Evolutionary conservation across 2,888 invertebrate species (phyloP), one percentile per base, ranked within the genome.

Genomic region (Papilio demoleus): DNA sequence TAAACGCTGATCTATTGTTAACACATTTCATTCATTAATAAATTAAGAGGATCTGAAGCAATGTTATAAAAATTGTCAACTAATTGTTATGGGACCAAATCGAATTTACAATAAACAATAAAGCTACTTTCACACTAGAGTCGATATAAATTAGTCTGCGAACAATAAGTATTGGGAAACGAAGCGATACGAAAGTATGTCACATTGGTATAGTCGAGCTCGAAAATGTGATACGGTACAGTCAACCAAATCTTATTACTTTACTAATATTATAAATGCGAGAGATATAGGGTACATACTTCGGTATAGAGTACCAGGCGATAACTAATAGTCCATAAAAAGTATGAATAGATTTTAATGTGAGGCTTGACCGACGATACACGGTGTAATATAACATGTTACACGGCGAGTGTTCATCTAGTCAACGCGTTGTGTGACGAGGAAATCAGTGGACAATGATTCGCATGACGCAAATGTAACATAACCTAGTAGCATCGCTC

Each of bases 101-200:
- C 64, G 50, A 47, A 65, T 69, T 42, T 56, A 69, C 36, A 61
- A 40, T 31, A 70, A 66, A 70, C 42, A 60, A n/a, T 65, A 53
- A 59, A 40, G 60, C 60, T 65, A 67, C 71, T 71, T 71, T 71
- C 72, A 71, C 70, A 67, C 47, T 24, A 68, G 47, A 70, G 58
- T 24, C 61, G 47, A 45, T 65, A 50, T 62, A 65, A 56, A 73
- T 71, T 68, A 71, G 70, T 65, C 67, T 53, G 62, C 65, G 70
- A 65, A 73, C 71, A 74, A 71, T 65, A 59, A 73, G 66, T 47
- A 72, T 78, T 75, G 75, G 72, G 76, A 74, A 77, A 79, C 70
- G 70, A 34, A 56, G 68, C 67, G 63, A 17, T 67, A 68, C 60
- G 77, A 81, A 81, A 81, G 78, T 80, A 76, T 79, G 78, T 74